Evolutionary conservation across 2,888 invertebrate species (phyloP), one percentile per base, ranked within the genome.

Genomic region (Oscheius onirici): DNA sequence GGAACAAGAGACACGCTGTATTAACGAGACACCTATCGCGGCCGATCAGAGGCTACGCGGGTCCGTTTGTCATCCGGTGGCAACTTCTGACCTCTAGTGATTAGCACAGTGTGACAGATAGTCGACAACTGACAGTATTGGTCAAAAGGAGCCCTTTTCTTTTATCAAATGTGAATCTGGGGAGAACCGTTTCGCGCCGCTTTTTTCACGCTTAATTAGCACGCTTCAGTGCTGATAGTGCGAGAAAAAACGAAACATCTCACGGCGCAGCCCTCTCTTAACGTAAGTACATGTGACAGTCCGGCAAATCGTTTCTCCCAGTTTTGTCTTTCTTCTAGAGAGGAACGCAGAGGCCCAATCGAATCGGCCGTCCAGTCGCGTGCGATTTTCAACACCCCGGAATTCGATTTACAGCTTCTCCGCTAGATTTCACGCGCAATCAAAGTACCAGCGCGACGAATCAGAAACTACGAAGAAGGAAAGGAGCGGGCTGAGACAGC

Each of bases 371-470:
- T 24, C 43, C 43, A 34, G 63, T 49, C 63, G 46, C 34, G 49
- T 28, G 63, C 46, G 49, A 63, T 63, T 63, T 63, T 63, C 63
- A 26, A 63, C 63, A 63, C 63, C 63, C 63, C 63, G 40, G 52
- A 54, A 66, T 66, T 66, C 52, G 66, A 66, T 66, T 66, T 66
- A 66, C 66, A 66, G 66, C 66, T 66, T 66, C 54, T 66, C 66
- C 54, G 66, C 49, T 22, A 66, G 52, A 66, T 66, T 66, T 66
- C 66, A 66, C 66, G 66, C 66, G 66, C 52, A 66, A 66, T 66
- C 66, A 66, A 52, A 52, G 63, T 49, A 26, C 28, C 49, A 20
- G 17, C 58, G 58, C 24, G 22, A 58, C 58, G 58, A 43, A 58
- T 43, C 58, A 43, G 49, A 28, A 63, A 17, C 46, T 22, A 63